A percentile compares a stretch with the other conserved stretches of the same genome.
phyloP scores from a whole-genome alignment of 2,797 vertebrate species.

The Chrysocyon brachyurus region DNA sequence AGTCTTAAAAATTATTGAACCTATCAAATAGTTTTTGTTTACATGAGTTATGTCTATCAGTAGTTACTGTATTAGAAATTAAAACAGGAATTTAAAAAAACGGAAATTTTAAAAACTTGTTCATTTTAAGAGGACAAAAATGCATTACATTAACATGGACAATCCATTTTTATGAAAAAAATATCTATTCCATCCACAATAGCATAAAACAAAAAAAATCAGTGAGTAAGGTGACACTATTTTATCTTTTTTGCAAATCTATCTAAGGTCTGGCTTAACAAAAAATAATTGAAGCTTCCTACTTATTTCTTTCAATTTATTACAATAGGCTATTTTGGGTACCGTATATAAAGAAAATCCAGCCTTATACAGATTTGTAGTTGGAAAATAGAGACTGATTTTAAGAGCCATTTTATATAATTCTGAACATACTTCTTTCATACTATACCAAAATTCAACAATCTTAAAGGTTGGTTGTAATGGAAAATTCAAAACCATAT shows the following conservation, averaged over 20 bases:
- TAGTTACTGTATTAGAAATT: background rate
- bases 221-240: background rate
- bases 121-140: conserved; percentile 47
- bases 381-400: background rate
- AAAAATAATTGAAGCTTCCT: background rate
- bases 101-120: background rate
- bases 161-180: conserved; percentile 36
- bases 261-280: background rate
- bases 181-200: background rate
- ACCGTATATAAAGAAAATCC: background rate
- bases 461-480: background rate
- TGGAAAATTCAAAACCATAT: background rate
- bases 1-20: background rate
- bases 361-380: background rate
- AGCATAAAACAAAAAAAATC: background rate
- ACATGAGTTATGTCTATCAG: background rate
- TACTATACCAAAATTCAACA: background rate
- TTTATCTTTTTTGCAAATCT: background rate
- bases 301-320: background rate
- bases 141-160: background rate
- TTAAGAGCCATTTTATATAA: background rate
- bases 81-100: background rate
- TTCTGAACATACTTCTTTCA: background rate
- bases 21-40: background rate
- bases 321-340: background rate